Evolutionary conservation across 1,140 invertebrate genomes (phyloP).

Genomic region (Littorina saxatilis): DNA sequence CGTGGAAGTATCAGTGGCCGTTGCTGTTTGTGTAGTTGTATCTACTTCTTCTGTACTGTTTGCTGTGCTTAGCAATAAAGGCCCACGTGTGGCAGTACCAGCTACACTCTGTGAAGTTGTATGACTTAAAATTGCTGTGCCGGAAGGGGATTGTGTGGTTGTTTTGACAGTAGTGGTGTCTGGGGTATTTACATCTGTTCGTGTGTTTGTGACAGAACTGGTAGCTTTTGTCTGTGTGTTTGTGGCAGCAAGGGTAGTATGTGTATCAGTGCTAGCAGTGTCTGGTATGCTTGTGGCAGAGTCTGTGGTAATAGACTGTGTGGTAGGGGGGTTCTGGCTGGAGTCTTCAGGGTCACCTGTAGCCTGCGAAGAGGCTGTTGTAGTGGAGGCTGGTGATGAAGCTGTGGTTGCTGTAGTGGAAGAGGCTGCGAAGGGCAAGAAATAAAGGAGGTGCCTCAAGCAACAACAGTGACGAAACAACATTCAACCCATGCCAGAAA

Average conservation of each 20-base stretch:
- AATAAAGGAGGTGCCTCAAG: constrained; percentile 17
- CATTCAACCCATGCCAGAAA: neutral
- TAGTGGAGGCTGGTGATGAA: neutral
- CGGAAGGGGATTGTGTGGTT: neutral
- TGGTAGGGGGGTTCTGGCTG: neutral
- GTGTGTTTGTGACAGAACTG: neutral
- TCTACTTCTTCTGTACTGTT: too few species aligned
- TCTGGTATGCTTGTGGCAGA: neutral
- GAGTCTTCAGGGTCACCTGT: neutral
- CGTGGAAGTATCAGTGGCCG: too few species aligned
- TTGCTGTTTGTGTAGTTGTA: too few species aligned
- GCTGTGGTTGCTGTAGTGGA: neutral
- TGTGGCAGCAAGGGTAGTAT: neutral
- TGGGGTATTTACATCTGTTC: neutral
- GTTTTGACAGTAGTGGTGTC: neutral
- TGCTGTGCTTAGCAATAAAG: too few species aligned
- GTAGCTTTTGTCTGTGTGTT: neutral
- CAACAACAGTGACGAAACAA: neutral
- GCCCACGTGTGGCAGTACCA: too few species aligned
- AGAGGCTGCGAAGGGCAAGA: constrained; percentile 9
- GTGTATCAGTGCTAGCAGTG: neutral
- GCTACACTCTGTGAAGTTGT: too few species aligned
- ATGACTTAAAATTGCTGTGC: too few species aligned
- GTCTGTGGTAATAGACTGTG: neutral
- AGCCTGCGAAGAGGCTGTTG: neutral